A percentile compares a stretch with the other conserved stretches of the same genome.
Evolutionary conservation across 2,113 vertebrate genomes (phyloP).

Genomic region (Terrapene triunguis): DNA sequence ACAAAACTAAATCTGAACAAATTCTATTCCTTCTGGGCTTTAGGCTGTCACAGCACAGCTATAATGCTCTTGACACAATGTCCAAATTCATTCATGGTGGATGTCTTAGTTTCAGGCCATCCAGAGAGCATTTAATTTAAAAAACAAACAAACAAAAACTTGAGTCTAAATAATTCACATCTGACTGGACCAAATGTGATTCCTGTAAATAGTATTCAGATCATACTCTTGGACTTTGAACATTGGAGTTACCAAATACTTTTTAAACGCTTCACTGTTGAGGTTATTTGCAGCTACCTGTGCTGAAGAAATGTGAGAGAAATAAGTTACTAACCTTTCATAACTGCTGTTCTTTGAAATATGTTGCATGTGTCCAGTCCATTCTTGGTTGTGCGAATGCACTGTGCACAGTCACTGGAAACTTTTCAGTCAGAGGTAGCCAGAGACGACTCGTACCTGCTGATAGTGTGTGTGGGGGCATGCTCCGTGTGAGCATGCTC

Average conservation of each 20-base stretch:
- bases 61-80: background rate
- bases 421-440: background rate
- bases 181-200: background rate
- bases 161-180: background rate
- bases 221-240: conserved; percentile 40
- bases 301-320: background rate
- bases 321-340: background rate
- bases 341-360: background rate
- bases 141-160: background rate
- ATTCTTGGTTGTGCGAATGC: background rate
- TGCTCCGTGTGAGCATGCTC: background rate
- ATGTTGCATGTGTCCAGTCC: background rate
- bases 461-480: too few species aligned
- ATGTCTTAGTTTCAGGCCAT: background rate
- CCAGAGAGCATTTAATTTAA: background rate
- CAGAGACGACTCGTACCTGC: background rate
- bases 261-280: conserved; percentile 22
- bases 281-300: background rate
- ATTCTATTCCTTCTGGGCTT: background rate
- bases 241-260: conserved; percentile 34
- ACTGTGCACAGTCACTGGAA: background rate
- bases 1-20: background rate
- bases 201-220: background rate
- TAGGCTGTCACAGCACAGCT: background rate
- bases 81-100: background rate